These are phyloP conservation scores for Merops nubicus DNA, from an alignment of 2,113 vertebrate species.

Conservation along the genomic window DNA sequence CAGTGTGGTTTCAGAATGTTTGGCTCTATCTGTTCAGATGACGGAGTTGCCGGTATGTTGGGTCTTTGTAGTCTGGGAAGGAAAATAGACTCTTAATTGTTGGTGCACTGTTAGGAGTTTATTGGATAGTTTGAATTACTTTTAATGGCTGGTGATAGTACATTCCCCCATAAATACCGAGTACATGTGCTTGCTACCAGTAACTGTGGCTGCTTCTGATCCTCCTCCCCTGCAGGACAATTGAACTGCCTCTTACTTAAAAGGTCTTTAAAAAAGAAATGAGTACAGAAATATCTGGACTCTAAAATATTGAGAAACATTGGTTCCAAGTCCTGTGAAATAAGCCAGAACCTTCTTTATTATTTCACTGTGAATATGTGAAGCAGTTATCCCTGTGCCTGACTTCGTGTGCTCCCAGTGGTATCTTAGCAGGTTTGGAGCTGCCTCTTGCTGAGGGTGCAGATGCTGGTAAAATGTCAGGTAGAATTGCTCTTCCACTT, in stretches of 20 bases:
- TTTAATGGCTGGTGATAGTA: neutral
- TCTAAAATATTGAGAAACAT: neutral
- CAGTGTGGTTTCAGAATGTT: neutral
- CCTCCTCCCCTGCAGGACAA: neutral
- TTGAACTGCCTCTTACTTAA: neutral
- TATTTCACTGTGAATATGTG: neutral
- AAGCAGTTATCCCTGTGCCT: neutral
- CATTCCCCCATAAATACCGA: neutral
- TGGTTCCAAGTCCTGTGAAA: neutral
- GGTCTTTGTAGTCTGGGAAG: neutral
- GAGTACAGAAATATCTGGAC: neutral
- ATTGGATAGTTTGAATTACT: neutral
- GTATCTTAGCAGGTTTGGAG: neutral
- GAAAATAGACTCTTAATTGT: neutral
- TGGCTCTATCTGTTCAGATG: neutral
- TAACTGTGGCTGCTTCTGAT: fast-evolving
- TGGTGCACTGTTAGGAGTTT: neutral
- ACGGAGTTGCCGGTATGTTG: neutral
- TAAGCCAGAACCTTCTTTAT: neutral
- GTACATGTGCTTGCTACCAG: neutral
- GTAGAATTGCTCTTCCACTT: neutral
- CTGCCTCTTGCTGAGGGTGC: neutral
- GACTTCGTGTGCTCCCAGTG: fast-evolving
- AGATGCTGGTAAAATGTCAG: neutral
- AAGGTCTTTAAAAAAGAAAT: neutral